These are phyloP conservation scores for Caenorhabditis imperialis DNA, from an alignment of 2,888 invertebrate genomes.

Conservation along the genomic window DNA sequence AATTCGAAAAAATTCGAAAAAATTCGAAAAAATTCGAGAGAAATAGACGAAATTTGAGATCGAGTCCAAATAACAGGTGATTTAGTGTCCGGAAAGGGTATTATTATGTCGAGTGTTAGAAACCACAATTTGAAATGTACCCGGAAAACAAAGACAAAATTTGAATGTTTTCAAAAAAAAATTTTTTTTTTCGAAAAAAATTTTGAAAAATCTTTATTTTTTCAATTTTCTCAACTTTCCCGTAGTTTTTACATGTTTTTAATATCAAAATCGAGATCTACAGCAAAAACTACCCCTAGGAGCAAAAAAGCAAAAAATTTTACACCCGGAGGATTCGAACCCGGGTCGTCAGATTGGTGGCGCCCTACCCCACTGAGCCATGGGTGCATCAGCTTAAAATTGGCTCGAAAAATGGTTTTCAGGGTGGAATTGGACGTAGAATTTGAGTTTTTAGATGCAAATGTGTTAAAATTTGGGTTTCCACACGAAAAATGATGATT, in stretches of 20 bases:
- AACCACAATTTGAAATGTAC: neutral
- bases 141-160: too few species aligned
- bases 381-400: too few species aligned
- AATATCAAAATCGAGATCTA: neutral
- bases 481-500: neutral
- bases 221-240: conserved; percentile 2
- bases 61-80: neutral
- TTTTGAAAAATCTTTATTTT: conserved; percentile 11
- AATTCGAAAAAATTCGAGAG: neutral
- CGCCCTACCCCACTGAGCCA: neutral
- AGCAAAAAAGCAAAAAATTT: too few species aligned
- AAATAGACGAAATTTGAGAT: neutral
- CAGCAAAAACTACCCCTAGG: too few species aligned
- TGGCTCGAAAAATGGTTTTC: too few species aligned
- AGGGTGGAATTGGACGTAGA: too few species aligned
- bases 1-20: conserved; percentile 5
- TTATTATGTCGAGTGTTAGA: neutral
- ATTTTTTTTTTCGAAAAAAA: neutral
- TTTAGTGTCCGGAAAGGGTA: neutral
- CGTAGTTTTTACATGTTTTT: neutral
- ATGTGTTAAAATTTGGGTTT: neutral
- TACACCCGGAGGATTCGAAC: too few species aligned
- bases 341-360: neutral
- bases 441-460: too few species aligned
- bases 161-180: too few species aligned